Percentiles rank a stretch among this genome's conserved stretches.
Evolutionary conservation across 2,888 invertebrate species (phyloP).

Genomic region (Cyrtodaria siliqua): DNA sequence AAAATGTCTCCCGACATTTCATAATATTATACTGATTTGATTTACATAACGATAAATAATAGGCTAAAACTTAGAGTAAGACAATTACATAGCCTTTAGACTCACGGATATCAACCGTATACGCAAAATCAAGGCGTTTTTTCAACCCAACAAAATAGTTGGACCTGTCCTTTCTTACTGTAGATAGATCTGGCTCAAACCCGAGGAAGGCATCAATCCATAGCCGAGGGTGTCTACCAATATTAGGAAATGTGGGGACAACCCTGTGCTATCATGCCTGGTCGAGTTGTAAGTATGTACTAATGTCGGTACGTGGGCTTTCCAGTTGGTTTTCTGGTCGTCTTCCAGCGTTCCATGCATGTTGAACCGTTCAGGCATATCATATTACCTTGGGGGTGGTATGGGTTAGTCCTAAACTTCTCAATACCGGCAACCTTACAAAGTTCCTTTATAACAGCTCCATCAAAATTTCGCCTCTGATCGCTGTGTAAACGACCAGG

Average conservation of each 20-base stretch:
- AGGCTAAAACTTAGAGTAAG: too few species aligned
- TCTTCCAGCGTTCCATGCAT: slow-evolving; percentile 9
- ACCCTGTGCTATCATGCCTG: slow-evolving; percentile 10
- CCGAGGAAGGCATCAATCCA: slow-evolving; percentile 17
- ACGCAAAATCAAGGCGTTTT: slow-evolving; percentile 2
- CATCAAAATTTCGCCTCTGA: slow-evolving; percentile 13
- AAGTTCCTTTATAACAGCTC: slow-evolving; percentile 4
- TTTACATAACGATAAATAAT: too few species aligned
- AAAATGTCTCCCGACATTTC: too few species aligned
- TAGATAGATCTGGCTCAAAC: too few species aligned
- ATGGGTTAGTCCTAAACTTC: too few species aligned
- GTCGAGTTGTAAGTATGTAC: too few species aligned
- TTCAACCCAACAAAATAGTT: slow-evolving; percentile 2
- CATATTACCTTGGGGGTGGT: too few species aligned
- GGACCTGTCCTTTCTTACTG: slow-evolving; percentile 1
- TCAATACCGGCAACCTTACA: slow-evolving; percentile 4
- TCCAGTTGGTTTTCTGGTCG: not conserved
- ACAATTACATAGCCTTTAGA: too few species aligned
- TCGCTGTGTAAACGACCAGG: slow-evolving; percentile 9
- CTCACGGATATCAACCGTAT: slow-evolving; percentile 1
- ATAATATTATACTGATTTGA: too few species aligned
- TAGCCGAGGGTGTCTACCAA: slow-evolving; percentile 21
- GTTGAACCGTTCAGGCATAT: not conserved
- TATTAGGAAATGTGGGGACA: slow-evolving; percentile 20
- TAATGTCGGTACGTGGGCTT: too few species aligned